phyloP scores from a whole-genome alignment of 2,888 invertebrate genomes.

The Dasysyrphus tricinctus region DNA sequence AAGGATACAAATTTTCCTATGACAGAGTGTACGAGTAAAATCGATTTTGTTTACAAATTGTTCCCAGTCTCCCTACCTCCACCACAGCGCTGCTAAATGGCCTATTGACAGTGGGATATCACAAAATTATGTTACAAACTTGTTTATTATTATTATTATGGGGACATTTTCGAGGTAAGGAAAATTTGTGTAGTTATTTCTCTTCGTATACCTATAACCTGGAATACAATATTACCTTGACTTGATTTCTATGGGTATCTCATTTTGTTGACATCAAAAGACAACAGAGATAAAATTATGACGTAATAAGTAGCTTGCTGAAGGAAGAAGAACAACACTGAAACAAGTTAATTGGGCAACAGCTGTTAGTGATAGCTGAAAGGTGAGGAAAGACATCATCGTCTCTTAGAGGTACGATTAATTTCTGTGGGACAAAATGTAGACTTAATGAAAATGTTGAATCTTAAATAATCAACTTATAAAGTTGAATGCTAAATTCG shows the following conservation, averaged over 20 bases:
- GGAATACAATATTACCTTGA: neutral
- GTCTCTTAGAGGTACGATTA: too few relatives aligned
- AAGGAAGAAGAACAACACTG: neutral
- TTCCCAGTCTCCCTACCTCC: neutral
- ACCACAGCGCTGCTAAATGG: neutral
- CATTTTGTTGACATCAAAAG: neutral
- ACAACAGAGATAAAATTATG: neutral
- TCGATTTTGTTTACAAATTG: slow-evolving; percentile 4
- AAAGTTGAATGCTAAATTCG: too few relatives aligned
- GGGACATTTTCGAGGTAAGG: neutral
- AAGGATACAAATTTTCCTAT: slow-evolving; percentile 9
- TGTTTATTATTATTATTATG: slow-evolving; percentile 17
- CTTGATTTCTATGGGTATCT: neutral
- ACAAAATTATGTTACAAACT: slow-evolving; percentile 22
- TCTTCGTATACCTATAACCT: neutral
- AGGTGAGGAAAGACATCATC: neutral
- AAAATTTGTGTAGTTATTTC: slow-evolving; percentile 1
- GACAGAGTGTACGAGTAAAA: neutral
- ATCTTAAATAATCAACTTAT: too few relatives aligned
- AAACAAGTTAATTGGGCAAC: neutral
- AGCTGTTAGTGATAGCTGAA: neutral
- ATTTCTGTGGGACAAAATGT: too few relatives aligned
- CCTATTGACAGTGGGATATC: slow-evolving; percentile 29
- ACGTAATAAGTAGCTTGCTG: neutral
- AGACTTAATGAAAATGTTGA: too few relatives aligned